Percentiles rank a stretch among this genome's conserved stretches.
Conservation (phyloP, 2,113 vertebrate species). For the Irena cyanogastra region DNA sequence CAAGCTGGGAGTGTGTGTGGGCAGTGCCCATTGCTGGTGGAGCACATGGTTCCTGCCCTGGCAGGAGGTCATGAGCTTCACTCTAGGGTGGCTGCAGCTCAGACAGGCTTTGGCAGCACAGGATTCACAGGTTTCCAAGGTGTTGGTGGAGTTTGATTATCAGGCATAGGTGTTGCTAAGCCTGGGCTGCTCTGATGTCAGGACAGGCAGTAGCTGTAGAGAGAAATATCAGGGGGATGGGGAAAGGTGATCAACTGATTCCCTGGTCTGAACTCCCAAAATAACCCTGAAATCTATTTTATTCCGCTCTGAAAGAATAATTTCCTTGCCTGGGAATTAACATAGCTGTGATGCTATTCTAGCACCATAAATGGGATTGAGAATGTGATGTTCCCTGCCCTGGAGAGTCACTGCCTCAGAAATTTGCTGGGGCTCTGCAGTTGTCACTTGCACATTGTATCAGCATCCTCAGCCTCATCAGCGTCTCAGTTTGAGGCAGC, state of each 20-base stretch:
- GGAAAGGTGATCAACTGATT: neutral
- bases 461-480: neutral
- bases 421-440: neutral
- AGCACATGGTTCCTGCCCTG: neutral
- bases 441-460: neutral
- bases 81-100: neutral
- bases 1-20: neutral
- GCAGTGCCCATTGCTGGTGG: neutral
- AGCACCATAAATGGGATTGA: neutral
- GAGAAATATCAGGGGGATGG: neutral
- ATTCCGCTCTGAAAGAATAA: slow-evolving; percentile 1
- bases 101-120: neutral
- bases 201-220: neutral
- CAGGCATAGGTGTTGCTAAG: neutral
- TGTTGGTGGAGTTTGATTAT: neutral
- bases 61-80: neutral
- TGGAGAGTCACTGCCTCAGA: neutral
- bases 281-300: slow-evolving; percentile 28
- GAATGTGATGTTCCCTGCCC: slow-evolving; percentile 28
- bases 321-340: slow-evolving; percentile 6
- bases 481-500: neutral
- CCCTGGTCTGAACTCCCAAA: neutral
- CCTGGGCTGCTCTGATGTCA: neutral
- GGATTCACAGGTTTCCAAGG: neutral
- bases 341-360: slow-evolving; percentile 7